Conservation (phyloP, 2,797 vertebrate species). For the Malurus leucopterus region DNA sequence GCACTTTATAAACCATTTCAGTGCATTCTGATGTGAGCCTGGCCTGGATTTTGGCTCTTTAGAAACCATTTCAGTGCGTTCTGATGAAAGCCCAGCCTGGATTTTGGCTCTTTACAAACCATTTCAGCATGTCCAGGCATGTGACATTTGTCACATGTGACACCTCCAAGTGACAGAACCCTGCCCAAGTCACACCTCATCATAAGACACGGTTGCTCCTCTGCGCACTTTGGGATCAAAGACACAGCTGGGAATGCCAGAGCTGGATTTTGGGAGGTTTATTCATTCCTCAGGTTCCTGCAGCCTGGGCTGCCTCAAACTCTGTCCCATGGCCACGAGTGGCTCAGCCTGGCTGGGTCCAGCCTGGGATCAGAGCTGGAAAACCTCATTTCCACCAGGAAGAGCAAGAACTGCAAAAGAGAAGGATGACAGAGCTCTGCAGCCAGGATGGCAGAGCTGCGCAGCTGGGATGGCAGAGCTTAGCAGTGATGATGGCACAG, state of each 20-base stretch:
- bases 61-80: fast-evolving
- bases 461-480: too few species aligned
- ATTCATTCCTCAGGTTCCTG: fast-evolving
- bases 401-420: neutral
- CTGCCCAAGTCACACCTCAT: fast-evolving
- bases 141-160: fast-evolving
- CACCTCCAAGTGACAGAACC: neutral
- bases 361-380: neutral
- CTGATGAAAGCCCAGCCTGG: fast-evolving
- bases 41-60: neutral
- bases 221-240: fast-evolving
- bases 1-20: too few species aligned
- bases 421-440: neutral
- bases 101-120: fast-evolving
- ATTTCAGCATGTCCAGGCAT: fast-evolving
- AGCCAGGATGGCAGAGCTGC: neutral
- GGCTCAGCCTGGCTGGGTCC: neutral
- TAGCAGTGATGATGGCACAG: too few species aligned
- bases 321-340: fast-evolving
- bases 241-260: neutral
- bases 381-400: neutral
- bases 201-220: fast-evolving
- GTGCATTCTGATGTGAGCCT: fast-evolving
- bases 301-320: neutral
- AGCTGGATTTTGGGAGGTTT: neutral